phyloP scores from a whole-genome alignment of 2,797 vertebrate species.

The Fistularia commersonii region DNA sequence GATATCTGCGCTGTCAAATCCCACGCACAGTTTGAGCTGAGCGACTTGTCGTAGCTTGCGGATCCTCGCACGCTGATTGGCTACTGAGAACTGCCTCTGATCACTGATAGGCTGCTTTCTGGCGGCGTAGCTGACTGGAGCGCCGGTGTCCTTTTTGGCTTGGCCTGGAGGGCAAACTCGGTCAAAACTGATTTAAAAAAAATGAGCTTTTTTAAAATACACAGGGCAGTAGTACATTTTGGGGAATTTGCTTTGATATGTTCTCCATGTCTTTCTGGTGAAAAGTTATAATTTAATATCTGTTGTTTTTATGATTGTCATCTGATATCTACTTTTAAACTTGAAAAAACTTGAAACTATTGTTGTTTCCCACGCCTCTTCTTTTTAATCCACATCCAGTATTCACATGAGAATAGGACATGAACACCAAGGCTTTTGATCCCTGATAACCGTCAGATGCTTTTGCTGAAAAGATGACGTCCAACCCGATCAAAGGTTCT shows the following conservation, averaged over 20 bases:
- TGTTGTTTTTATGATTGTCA: too few relatives aligned
- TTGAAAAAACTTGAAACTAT: too few relatives aligned
- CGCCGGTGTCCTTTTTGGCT: conserved; percentile 40
- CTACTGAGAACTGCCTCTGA: conserved; percentile 1
- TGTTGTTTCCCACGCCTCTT: too few relatives aligned
- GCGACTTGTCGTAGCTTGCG: conserved; percentile 37
- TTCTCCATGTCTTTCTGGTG: too few relatives aligned
- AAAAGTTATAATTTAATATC: too few relatives aligned
- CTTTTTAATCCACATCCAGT: too few relatives aligned
- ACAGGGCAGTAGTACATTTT: too few relatives aligned
- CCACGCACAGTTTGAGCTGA: conserved; percentile 34
- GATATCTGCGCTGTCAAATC: background rate
- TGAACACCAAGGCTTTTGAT: conserved; percentile 26
- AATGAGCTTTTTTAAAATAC: background rate
- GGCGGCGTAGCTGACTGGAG: background rate
- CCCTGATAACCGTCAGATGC: conserved; percentile 26
- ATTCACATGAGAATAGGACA: too few relatives aligned
- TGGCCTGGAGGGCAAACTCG: conserved; percentile 53
- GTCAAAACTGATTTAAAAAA: background rate
- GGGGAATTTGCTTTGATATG: too few relatives aligned
- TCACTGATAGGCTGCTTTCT: conserved; percentile 44
- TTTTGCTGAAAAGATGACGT: conserved; percentile 31
- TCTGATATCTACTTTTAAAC: too few relatives aligned
- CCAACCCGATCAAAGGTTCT: conserved; percentile 46
- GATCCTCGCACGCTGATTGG: conserved; percentile 45